phyloP scores from a whole-genome alignment of 2,113 vertebrate genomes.

The Hippocampus barbouri region DNA sequence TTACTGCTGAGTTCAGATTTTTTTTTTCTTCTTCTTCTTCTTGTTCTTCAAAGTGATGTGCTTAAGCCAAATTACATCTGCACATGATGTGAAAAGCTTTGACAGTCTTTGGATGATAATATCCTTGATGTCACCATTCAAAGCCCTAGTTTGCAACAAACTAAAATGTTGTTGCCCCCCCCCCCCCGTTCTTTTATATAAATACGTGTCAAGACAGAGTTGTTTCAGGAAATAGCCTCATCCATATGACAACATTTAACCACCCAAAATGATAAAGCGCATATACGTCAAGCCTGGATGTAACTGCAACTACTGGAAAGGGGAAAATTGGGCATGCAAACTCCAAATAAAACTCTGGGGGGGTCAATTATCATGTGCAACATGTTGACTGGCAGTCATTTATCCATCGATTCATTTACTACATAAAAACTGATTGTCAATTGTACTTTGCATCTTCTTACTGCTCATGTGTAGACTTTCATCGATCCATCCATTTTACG shows the following conservation, averaged over 20 bases:
- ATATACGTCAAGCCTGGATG: neutral
- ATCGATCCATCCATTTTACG: no score
- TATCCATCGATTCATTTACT: no score
- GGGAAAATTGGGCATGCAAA: neutral
- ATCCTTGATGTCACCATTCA: constrained; percentile 30
- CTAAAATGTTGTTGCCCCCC: neutral
- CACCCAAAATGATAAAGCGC: neutral
- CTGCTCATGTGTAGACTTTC: no score
- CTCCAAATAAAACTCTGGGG: neutral
- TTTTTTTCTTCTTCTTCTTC: neutral
- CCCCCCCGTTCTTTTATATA: neutral
- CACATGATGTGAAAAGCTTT: constrained; percentile 15
- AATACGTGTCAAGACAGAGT: neutral
- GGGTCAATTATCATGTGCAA: neutral
- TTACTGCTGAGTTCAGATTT: constrained; percentile 28
- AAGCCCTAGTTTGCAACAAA: neutral
- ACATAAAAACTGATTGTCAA: no score
- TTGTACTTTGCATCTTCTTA: no score
- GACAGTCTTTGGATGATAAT: constrained; percentile 24
- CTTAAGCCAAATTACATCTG: constrained; percentile 3
- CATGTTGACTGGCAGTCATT: neutral
- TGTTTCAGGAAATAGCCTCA: neutral
- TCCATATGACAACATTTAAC: neutral
- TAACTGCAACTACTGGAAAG: neutral
- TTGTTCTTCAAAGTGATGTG: neutral